These are phyloP conservation scores for Drosophila austrosaltans DNA, from an alignment of 2,888 invertebrate species.

Conservation along the genomic window DNA sequence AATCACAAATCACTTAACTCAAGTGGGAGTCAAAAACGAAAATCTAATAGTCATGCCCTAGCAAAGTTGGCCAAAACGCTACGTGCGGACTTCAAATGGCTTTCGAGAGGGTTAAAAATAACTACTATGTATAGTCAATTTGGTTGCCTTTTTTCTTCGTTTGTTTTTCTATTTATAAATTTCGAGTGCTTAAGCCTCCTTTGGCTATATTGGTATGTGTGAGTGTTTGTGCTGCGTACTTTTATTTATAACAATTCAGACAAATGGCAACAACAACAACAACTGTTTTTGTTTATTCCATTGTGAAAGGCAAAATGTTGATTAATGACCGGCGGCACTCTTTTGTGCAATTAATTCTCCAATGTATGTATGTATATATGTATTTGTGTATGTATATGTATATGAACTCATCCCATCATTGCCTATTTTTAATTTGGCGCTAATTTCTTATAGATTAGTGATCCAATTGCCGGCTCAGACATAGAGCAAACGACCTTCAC, in stretches of 20 bases:
- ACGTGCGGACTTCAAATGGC: not conserved
- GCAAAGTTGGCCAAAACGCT: constrained; percentile 4
- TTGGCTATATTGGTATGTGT: not conserved
- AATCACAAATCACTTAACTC: not conserved
- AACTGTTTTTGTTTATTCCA: constrained; percentile 41
- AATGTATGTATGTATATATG: not conserved
- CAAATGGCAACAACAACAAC: constrained; percentile 38
- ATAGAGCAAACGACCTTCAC: constrained; percentile 72
- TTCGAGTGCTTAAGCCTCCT: constrained; percentile 12
- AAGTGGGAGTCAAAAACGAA: not conserved
- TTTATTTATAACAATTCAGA: constrained; percentile 64
- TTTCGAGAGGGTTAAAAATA: constrained; percentile 7
- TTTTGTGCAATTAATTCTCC: constrained; percentile 51
- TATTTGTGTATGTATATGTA: not conserved
- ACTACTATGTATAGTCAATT: not conserved
- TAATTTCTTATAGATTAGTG: constrained; percentile 49
- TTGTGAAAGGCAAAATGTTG: constrained; percentile 58
- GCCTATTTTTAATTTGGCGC: constrained; percentile 63
- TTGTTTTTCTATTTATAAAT: constrained; percentile 38
- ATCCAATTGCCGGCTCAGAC: constrained; percentile 52
- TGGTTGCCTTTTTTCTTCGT: not conserved
- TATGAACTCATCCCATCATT: constrained; percentile 63
- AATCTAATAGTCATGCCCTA: constrained; percentile 1
- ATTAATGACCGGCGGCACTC: constrained; percentile 65
- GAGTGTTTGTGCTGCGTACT: constrained; percentile 20